Conservation (phyloP, 2,113 vertebrate genomes). For the Atherinomorus stipes region DNA sequence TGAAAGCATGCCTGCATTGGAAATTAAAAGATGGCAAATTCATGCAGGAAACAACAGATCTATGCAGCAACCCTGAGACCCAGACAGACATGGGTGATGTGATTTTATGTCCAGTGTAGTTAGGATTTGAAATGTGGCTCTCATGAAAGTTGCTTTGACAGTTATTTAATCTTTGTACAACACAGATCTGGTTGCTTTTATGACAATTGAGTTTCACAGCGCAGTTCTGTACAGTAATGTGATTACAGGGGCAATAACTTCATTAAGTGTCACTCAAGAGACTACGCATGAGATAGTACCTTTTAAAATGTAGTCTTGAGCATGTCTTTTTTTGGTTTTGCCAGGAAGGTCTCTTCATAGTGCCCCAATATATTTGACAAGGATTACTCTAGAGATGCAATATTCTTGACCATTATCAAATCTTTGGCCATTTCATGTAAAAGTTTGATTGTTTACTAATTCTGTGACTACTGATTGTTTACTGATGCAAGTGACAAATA, state of each 20-base stretch:
- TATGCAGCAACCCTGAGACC: constrained; percentile 1
- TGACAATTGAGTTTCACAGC: constrained; percentile 60
- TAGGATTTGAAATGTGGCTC: constrained; percentile 13
- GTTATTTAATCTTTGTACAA: constrained; percentile 53
- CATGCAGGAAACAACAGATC: constrained; percentile 21
- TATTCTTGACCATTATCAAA: not conserved
- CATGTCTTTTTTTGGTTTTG: constrained; percentile 51
- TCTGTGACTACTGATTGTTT: too few species aligned
- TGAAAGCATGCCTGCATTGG: constrained; percentile 43
- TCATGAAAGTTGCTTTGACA: constrained; percentile 34
- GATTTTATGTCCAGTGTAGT: constrained; percentile 32
- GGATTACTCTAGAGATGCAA: constrained; percentile 19
- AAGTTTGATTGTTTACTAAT: not conserved
- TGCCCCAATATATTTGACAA: constrained; percentile 1
- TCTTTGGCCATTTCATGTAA: not conserved
- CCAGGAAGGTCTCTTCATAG: not conserved
- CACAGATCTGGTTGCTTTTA: constrained; percentile 55
- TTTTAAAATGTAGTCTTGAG: constrained; percentile 18
- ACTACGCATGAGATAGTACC: constrained; percentile 38
- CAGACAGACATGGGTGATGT: not conserved
- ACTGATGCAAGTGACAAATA: constrained; percentile 10
- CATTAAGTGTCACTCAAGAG: constrained; percentile 55
- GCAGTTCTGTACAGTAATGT: constrained; percentile 45
- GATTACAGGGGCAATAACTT: constrained; percentile 46
- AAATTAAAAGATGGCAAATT: constrained; percentile 23